Conservation (phyloP, 1,140 invertebrate genomes). For the Drosophila sturtevanti region DNA sequence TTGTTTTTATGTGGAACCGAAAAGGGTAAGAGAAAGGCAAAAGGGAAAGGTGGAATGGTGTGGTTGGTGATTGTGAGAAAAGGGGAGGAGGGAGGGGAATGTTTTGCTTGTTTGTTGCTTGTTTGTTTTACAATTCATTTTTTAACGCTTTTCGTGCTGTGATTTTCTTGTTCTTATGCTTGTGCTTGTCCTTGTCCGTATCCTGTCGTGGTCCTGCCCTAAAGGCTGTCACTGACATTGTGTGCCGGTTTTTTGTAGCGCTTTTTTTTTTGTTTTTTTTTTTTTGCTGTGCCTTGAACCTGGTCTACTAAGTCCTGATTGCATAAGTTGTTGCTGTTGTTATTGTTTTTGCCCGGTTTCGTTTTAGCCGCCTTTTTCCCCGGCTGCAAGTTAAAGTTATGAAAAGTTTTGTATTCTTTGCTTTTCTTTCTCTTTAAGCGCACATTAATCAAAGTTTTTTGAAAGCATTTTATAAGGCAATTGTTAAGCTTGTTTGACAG, state of each 20-base stretch:
- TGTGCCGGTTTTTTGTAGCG: neutral
- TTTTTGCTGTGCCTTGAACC: conserved; percentile 23
- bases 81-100: conserved; percentile 54
- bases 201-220: conserved; percentile 1
- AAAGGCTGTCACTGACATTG: neutral
- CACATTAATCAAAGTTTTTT: conserved; percentile 80
- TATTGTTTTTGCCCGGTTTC: conserved; percentile 67
- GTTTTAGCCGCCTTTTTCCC: conserved; percentile 22
- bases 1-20: conserved; percentile 37
- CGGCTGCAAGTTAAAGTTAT: conserved; percentile 73
- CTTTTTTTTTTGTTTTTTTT: neutral
- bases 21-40: no score
- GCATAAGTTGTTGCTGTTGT: conserved; percentile 73
- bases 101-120: conserved; percentile 72
- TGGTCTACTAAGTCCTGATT: conserved; percentile 59
- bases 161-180: conserved; percentile 51
- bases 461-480: conserved; percentile 76
- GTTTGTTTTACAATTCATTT: conserved; percentile 80
- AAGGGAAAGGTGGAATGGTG: neutral
- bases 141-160: conserved; percentile 75
- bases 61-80: no score
- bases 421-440: conserved; percentile 74
- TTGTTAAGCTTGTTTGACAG: conserved; percentile 69
- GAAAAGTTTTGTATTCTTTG: conserved; percentile 67
- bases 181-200: conserved; percentile 1